A percentile compares a stretch with the other conserved stretches of the same genome.
Conservation (phyloP, 2,113 vertebrate species). For the Pelvicachromis taeniatus region DNA sequence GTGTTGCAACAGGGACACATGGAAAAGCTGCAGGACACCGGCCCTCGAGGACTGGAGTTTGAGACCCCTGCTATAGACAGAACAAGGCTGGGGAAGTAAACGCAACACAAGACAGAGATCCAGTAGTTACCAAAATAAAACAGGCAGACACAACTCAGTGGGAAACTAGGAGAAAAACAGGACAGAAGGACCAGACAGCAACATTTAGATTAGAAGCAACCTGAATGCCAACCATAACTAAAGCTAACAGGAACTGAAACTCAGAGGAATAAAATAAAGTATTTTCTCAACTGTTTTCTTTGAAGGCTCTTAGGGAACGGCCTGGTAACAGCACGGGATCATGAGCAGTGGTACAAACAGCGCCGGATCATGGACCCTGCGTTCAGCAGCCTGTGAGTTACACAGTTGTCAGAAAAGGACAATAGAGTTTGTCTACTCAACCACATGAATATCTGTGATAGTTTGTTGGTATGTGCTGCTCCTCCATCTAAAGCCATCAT, state of each 20-base stretch:
- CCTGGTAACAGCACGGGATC: conserved; percentile 75
- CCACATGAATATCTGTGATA: neutral
- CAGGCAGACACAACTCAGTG: too few relatives aligned
- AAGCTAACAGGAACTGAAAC: neutral
- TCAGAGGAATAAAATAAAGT: neutral
- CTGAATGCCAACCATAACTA: neutral
- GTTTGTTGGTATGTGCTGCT: neutral
- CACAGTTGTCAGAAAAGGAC: neutral
- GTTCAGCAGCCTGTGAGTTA: conserved; percentile 82
- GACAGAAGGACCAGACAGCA: neutral
- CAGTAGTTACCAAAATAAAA: too few relatives aligned
- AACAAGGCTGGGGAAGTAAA: too few relatives aligned
- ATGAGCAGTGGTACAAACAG: conserved; percentile 86
- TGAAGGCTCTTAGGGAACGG: conserved; percentile 84
- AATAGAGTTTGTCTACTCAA: neutral
- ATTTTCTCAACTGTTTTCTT: neutral
- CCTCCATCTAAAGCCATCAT: neutral
- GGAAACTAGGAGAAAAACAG: too few relatives aligned
- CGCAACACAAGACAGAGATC: too few relatives aligned
- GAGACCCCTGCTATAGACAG: too few relatives aligned
- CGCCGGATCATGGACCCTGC: conserved; percentile 85
- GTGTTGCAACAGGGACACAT: too few relatives aligned
- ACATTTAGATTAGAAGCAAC: neutral
- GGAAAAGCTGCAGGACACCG: too few relatives aligned
- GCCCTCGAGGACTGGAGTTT: too few relatives aligned